A percentile compares a stretch with the other conserved stretches of the same genome.
phyloP scores from a whole-genome alignment of 2,113 vertebrate species.

The Vicugna pacos region DNA sequence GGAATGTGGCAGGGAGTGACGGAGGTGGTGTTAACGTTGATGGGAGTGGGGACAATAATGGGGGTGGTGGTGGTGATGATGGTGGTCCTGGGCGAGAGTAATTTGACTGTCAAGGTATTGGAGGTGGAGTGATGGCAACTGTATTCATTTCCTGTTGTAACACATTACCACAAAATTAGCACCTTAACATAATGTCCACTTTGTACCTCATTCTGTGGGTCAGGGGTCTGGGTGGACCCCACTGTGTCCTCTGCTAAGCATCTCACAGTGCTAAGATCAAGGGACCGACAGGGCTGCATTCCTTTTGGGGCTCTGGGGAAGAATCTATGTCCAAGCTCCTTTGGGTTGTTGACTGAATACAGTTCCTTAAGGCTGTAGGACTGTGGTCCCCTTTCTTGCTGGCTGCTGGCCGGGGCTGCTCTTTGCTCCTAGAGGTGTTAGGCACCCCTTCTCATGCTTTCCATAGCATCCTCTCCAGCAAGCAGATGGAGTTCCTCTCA shows the following conservation, averaged over 20 bases:
- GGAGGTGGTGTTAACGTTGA: neutral
- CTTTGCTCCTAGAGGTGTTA: neutral
- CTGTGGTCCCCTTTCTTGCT: neutral
- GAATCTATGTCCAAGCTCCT: neutral
- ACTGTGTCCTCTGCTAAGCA: neutral
- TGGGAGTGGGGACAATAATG: neutral
- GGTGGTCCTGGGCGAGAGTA: no score
- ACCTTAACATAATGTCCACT: no score
- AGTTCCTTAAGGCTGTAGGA: neutral
- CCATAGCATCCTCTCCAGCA: neutral
- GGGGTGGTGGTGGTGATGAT: neutral
- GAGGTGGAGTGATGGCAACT: no score
- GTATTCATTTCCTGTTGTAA: neutral
- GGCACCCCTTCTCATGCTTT: neutral
- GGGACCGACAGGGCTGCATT: rapidly evolving
- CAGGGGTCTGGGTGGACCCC: neutral
- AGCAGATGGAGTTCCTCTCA: no score
- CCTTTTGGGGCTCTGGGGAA: neutral
- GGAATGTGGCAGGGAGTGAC: neutral
- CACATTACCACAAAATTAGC: neutral
- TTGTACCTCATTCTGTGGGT: neutral
- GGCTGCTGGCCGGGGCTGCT: no score
- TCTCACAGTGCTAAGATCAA: neutral
- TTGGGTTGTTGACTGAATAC: neutral
- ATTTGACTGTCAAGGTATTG: neutral